A percentile compares a stretch with the other conserved stretches of the same genome.
phyloP scores from a whole-genome alignment of 2,113 vertebrate species.

The Gopherus flavomarginatus region DNA sequence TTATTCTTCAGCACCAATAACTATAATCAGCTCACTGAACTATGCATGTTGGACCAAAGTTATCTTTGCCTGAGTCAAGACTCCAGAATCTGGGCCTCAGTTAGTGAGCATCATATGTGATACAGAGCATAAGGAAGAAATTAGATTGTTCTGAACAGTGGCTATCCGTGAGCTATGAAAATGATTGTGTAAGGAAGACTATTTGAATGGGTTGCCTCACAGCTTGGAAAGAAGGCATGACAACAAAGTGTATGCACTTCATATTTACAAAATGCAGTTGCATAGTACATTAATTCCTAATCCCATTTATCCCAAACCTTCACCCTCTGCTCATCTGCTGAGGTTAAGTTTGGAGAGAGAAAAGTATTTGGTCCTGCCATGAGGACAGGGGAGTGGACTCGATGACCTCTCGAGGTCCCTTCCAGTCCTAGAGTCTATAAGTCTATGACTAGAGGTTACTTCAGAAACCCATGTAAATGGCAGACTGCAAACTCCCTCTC shows the following conservation, averaged over 20 bases:
- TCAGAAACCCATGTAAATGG: not conserved
- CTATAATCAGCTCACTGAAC: accelerated
- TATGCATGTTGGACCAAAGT: accelerated
- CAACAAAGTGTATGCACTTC: not conserved
- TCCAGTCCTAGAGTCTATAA: too few species aligned
- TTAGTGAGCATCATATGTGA: accelerated
- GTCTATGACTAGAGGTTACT: not conserved
- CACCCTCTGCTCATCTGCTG: not conserved
- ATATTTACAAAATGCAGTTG: not conserved
- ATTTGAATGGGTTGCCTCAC: accelerated
- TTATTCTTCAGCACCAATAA: accelerated
- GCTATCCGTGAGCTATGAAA: not conserved
- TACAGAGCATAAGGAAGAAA: not conserved
- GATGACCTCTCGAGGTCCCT: too few species aligned
- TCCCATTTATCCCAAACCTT: not conserved
- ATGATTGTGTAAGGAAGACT: not conserved
- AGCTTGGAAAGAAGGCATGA: not conserved
- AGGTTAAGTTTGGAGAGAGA: not conserved
- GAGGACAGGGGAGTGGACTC: too few species aligned
- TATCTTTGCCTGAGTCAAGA: not conserved
- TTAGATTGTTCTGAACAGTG: not conserved
- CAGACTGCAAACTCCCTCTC: not conserved
- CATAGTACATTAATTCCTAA: not conserved
- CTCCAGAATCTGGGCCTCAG: not conserved
- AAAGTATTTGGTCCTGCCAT: not conserved